phyloP scores from a whole-genome alignment of 1,140 invertebrate genomes.

The Bombus superbus region DNA sequence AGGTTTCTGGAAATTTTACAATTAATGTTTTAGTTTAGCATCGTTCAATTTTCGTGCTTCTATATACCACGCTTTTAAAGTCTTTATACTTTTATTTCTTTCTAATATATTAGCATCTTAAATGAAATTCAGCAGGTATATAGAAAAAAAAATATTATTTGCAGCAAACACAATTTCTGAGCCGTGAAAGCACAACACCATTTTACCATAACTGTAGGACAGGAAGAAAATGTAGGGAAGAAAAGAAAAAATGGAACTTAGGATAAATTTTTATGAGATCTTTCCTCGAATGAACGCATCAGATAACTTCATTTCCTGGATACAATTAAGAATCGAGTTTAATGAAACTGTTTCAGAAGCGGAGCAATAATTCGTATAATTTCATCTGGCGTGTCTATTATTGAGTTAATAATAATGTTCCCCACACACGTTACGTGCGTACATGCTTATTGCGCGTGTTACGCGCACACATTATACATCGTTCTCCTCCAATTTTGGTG shows the following conservation, averaged over 20 bases:
- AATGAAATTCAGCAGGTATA: neutral
- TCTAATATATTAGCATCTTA: neutral
- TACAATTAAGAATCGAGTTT: neutral
- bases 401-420: slow-evolving; percentile 26
- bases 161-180: neutral
- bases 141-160: neutral
- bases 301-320: slow-evolving; percentile 18
- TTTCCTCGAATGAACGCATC: neutral
- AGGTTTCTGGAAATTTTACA: no score
- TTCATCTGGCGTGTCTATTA: neutral
- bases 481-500: slow-evolving; percentile 14
- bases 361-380: slow-evolving; percentile 15
- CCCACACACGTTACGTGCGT: neutral
- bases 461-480: neutral
- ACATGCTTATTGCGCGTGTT: neutral
- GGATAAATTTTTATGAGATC: neutral
- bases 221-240: no score
- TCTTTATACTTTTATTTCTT: neutral
- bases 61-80: neutral
- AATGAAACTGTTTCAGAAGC: neutral
- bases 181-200: neutral
- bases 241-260: neutral
- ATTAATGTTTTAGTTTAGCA: no score
- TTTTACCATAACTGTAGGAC: neutral
- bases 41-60: neutral